Conservation (phyloP, 1,140 invertebrate species). For the Drosophila subobscura region DNA sequence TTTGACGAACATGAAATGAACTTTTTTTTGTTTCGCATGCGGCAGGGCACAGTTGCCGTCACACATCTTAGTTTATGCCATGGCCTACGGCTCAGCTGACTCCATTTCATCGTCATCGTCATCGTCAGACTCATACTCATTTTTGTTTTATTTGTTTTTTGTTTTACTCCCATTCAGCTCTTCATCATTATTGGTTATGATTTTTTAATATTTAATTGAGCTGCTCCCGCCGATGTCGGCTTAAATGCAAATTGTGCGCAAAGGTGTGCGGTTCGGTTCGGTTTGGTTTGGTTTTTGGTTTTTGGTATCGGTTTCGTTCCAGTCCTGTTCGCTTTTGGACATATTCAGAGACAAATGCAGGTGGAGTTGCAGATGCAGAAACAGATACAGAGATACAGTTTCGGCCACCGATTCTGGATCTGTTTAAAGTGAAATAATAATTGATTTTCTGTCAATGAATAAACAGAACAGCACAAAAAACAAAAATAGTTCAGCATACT, state of each 20-base stretch:
- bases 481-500: slow-evolving; percentile 48
- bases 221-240: slow-evolving; percentile 50
- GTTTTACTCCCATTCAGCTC: not conserved
- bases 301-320: not conserved
- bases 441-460: slow-evolving; percentile 27
- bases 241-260: slow-evolving; percentile 74
- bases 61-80: slow-evolving; percentile 58
- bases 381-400: not conserved
- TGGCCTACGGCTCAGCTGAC: slow-evolving; percentile 1
- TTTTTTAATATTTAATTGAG: slow-evolving; percentile 83
- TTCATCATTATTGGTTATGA: slow-evolving; percentile 60
- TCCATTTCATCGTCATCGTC: not conserved
- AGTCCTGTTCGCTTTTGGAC: not conserved
- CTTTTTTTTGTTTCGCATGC: slow-evolving; percentile 14
- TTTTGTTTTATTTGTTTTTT: too few relatives aligned
- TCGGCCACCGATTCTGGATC: slow-evolving; percentile 15
- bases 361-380: slow-evolving; percentile 4
- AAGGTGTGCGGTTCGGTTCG: slow-evolving; percentile 67
- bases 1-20: slow-evolving; percentile 39
- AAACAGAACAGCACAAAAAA: slow-evolving; percentile 20
- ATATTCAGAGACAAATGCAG: slow-evolving; percentile 6
- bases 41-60: slow-evolving; percentile 24
- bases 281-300: slow-evolving; percentile 19
- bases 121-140: too few relatives aligned
- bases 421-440: slow-evolving; percentile 47